Base-by-base conservation (phyloP, 2,113 vertebrate species). In the Anser brachyrhynchus region DNA sequence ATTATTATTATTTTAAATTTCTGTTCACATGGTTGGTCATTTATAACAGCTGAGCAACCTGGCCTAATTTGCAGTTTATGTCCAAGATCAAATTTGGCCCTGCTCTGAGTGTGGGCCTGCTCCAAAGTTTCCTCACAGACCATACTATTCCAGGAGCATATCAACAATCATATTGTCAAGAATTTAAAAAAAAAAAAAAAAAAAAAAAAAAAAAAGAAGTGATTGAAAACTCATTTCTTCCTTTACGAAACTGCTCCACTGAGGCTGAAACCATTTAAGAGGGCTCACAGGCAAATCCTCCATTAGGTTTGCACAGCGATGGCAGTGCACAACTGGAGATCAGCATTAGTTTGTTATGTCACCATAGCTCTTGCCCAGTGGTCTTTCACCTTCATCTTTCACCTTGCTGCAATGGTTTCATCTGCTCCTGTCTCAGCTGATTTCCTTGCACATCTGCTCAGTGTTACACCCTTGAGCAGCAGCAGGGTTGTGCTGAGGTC, bases 251-350 rank as follows among this genome's bases (percentile, higher is more conserved):
- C n/a, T 85, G 70, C 33, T 35, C 84, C 62, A 41, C 43, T 69
- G 75, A 69, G 66, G 35, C 17, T 0, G 0, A 83, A 58, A 13
- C 4, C 55, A 20, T 11, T 33, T 61, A 21, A 0, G 3, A 18
- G 62, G 12, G 35, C 39, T 73, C 39, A 28, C 0, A 5, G 59
- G 51, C 46, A 11, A 5, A 39, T 72, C 22, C 28, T 79, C 28
- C 78, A 66, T 49, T 26, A 83, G 43, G 11, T 84, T 14, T 59
- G 77, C 66, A 64, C 61, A 81, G 43, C 39, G 57, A 3, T 11
- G 37, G 3, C 14, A 28, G 13, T 1, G 7, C 62, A 18, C 10
- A 44, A 8, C n/a, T 19, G 1, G 44, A 31, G 3, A 1, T 28
- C 22, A 22, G 8, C 28, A 6, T 43, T 66, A 16, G 35, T 76